Base-by-base conservation (phyloP, 2,888 invertebrate species). In the Drosophila maculinotata region DNA sequence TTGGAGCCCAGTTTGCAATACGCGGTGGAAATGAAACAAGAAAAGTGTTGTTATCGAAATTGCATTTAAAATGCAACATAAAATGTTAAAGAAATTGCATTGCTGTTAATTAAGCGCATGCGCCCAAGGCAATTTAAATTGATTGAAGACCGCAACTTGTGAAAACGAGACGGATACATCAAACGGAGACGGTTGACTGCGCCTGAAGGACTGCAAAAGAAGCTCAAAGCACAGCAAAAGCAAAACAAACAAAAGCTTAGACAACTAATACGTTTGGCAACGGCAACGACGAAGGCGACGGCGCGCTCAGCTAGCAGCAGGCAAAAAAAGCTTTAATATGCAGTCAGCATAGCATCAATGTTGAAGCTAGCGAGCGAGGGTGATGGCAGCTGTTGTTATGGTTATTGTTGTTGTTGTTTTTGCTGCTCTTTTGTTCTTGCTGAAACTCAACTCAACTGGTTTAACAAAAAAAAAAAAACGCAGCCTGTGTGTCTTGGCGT, bases 311-410 rank as follows among this genome's bases (percentile, higher is more conserved):
- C 15, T 25, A 49, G 28, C 39, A 39, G 63, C 39, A 39, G 63
- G 44, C 15, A 47, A 58, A 66, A 65, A 76, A 14, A 73, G 69
- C 68, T 80, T 74, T 81, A 78, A 71, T 78, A 81, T 81, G 81
- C 81, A 81, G 73, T 57, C 56, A 78, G 63, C 84, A 81, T 84
- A 53, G n/a, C n/a, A n/a, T n/a, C n/a, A n/a, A n/a, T n/a, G n/a
- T n/a, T n/a, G n/a, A n/a, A n/a, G 75, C 47, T 41, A 26, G 56
- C 17, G 33, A 53, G 49, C 25, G 52, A 64, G 62, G 52, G 62
- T 51, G 42, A 66, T 59, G 65, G 60, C 79, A 54, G 73, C 73
- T 33, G 71, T 60, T 58, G 58, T 30, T 48, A 26, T 15, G 26
- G 41, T 25, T 31, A 58, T 39, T 35, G 31, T 48, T 57, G 45